These are phyloP conservation scores for Carassius carassius DNA, from an alignment of 2,113 vertebrate genomes.

Conservation along the genomic window DNA sequence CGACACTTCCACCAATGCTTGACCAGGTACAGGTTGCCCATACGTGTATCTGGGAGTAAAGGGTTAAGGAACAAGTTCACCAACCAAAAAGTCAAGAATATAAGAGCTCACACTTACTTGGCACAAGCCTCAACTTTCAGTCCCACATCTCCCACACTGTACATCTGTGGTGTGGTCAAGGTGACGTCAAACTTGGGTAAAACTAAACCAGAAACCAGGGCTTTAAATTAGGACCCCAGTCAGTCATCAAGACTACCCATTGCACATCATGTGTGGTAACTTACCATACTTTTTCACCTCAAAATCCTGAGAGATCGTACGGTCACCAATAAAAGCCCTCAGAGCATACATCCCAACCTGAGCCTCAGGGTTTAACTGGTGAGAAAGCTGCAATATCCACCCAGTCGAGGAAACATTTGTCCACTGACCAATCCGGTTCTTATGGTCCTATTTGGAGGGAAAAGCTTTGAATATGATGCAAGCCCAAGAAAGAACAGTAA, in stretches of 20 bases:
- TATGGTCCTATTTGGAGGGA: too few species aligned
- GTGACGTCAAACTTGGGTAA: constrained; percentile 69
- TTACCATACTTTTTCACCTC: constrained; percentile 67
- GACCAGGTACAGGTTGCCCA: constrained; percentile 70
- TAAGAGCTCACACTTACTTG: constrained; percentile 16
- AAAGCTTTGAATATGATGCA: too few species aligned
- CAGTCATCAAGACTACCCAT: accelerated
- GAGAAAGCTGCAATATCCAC: too few species aligned
- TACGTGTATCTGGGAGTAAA: constrained; percentile 67
- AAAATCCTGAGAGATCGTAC: constrained; percentile 47
- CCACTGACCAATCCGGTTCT: too few species aligned
- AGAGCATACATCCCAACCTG: too few species aligned
- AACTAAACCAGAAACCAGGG: constrained; percentile 54
- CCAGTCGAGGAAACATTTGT: too few species aligned
- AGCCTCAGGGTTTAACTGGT: too few species aligned
- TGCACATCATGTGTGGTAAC: neutral
- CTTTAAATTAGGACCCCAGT: neutral
- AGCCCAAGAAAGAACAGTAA: neutral
- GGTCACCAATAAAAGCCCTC: too few species aligned
- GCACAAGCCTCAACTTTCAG: constrained; percentile 61
- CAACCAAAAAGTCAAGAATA: too few species aligned
- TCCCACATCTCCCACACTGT: constrained; percentile 51
- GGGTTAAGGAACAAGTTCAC: too few species aligned
- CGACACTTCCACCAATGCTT: constrained; percentile 42
- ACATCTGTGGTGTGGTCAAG: constrained; percentile 35